Percentiles rank a stretch among this genome's conserved stretches.
phyloP scores from a whole-genome alignment of 2,888 invertebrate species.

The Ichneumon xanthorius region DNA sequence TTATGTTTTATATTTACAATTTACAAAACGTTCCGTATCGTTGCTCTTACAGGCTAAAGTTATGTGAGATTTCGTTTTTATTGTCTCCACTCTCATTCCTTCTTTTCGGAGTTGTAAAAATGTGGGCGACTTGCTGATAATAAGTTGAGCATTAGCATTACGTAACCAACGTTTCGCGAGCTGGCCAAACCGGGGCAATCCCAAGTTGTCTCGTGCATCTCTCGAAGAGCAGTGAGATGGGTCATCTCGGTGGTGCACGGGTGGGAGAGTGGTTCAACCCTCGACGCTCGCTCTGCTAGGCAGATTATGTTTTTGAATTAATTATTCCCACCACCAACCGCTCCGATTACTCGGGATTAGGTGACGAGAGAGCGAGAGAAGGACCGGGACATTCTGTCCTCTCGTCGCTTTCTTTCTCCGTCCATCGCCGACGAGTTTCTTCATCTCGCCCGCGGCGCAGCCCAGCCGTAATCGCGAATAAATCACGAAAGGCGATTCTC shows the following conservation, averaged over 20 bases:
- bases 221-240: background rate
- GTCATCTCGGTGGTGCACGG: background rate
- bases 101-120: slow-evolving; percentile 19
- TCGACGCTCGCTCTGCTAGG: slow-evolving; percentile 36
- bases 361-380: slow-evolving; percentile 35
- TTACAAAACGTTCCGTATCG: background rate
- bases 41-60: background rate
- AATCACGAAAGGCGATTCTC: slow-evolving; percentile 40
- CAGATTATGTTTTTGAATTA: slow-evolving; percentile 67
- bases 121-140: slow-evolving; percentile 37
- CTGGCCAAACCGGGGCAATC: background rate
- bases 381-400: slow-evolving; percentile 57
- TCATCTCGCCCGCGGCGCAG: slow-evolving; percentile 37
- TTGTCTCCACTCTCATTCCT: background rate
- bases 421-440: slow-evolving; percentile 11
- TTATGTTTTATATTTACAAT: no score
- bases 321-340: slow-evolving; percentile 47
- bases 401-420: slow-evolving; percentile 30
- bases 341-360: slow-evolving; percentile 50
- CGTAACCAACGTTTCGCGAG: background rate
- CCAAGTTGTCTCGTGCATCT: background rate
- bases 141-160: slow-evolving; percentile 44
- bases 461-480: slow-evolving; percentile 52
- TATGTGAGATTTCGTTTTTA: no score
- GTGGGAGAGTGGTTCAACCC: slow-evolving; percentile 23